Evolutionary conservation across 2,797 vertebrate species (phyloP), one percentile per base, ranked within the genome.

Genomic region (Takifugu rubripes): DNA sequence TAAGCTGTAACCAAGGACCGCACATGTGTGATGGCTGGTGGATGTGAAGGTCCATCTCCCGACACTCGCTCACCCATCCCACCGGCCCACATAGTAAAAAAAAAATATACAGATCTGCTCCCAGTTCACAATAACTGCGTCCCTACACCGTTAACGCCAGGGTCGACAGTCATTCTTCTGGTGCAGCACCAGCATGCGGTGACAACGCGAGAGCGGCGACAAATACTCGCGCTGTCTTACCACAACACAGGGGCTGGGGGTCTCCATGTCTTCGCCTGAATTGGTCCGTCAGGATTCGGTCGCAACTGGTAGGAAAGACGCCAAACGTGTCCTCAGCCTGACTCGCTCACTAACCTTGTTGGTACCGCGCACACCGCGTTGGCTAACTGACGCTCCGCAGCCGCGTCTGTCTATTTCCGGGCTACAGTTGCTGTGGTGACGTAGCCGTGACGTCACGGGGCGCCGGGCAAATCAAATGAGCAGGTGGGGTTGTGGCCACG

Each of bases 211-310:
- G 31, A 10, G 7, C 31, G 10, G 31, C 10, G 31, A 33, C 7
- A 33, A 33, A 33, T 33, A 11, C 31, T 33, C 36, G 36, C 10
- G 36, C 10, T 14, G 44, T n/a, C 91, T 85, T 58, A 92, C 92
- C 90, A 93, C 90, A 45, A 92, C 70, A 72, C 90, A 92, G 36
- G 85, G 14, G 77, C 85, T 86, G 56, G 70, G 40, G 6, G 89
- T 81, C 84, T 91, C 91, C 92, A 92, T 92, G 75, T 68, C 79
- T 27, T 53, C 6, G 43, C 44, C 52, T 12, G 44, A 64, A 11
- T 31, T n/a, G n/a, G 46, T 1, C 1, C 2, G 7, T 33, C 31
- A 29, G 27, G 27, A 29, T 5, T 29, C 8, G 5, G 27, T 29
- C 27, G 27, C 27, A 29, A 29, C 1, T 29, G 9, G 40, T 12